A percentile compares a stretch with the other conserved stretches of the same genome.
Conservation (phyloP, 1,140 invertebrate genomes). For the Pararge aegeria region DNA sequence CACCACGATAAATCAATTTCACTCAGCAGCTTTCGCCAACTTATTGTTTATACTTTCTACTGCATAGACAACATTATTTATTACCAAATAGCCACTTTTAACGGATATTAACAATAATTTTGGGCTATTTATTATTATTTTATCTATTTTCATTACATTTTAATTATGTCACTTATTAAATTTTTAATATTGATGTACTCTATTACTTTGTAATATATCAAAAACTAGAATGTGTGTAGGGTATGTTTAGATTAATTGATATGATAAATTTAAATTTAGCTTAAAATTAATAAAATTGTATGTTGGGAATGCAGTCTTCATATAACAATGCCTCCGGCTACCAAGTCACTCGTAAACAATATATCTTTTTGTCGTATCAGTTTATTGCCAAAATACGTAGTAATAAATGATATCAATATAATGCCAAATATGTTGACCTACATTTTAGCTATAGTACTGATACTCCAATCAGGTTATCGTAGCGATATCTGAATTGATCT, state of each 20-base stretch:
- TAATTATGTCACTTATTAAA: neutral
- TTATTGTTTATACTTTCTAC: conserved; percentile 79
- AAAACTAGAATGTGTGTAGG: too few relatives aligned
- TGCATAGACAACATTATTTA: conserved; percentile 51
- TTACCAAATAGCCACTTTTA: conserved; percentile 57
- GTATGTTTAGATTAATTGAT: too few relatives aligned
- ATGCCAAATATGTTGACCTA: conserved; percentile 8
- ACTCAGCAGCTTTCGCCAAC: conserved; percentile 69
- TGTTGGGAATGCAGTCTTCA: too few relatives aligned
- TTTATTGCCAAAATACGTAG: too few relatives aligned
- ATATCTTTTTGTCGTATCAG: neutral
- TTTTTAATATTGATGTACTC: too few relatives aligned
- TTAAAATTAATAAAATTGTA: too few relatives aligned
- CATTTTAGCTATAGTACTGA: conserved; percentile 7
- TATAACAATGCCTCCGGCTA: too few relatives aligned
- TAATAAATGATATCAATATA: neutral
- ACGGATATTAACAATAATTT: conserved; percentile 40
- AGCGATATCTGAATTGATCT: conserved; percentile 13
- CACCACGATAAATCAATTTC: conserved; percentile 75
- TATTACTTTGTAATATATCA: too few relatives aligned
- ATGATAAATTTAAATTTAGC: too few relatives aligned
- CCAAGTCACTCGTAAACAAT: too few relatives aligned
- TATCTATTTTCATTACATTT: neutral
- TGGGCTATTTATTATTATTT: conserved; percentile 27
- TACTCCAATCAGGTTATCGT: conserved; percentile 15